These are phyloP conservation scores for Parotocinclus haroldoi DNA, from an alignment of 2,797 vertebrate species.

Conservation along the genomic window DNA sequence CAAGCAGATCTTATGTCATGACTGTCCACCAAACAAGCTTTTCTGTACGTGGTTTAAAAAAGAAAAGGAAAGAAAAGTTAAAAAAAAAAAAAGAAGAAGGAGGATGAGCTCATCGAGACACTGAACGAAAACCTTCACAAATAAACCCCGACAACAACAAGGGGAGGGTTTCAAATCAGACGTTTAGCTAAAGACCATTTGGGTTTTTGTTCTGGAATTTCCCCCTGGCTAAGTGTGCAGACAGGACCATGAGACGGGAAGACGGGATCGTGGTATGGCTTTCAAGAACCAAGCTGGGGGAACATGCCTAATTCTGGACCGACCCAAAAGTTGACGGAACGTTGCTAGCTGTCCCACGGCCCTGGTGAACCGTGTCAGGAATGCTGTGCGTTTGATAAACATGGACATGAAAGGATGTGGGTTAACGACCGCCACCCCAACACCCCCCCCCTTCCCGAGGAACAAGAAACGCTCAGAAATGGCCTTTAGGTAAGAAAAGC, in stretches of 20 bases:
- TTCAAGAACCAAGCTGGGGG: background rate
- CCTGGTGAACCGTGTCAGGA: too few species aligned
- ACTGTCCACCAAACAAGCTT: slow-evolving; percentile 28
- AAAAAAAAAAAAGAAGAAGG: too few species aligned
- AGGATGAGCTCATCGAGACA: slow-evolving; percentile 59
- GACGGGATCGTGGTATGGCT: slow-evolving; percentile 4
- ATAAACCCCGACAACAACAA: slow-evolving; percentile 67
- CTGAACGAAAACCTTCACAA: slow-evolving; percentile 60
- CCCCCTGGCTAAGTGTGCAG: slow-evolving; percentile 54
- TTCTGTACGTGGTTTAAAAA: slow-evolving; percentile 47
- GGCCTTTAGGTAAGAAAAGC: slow-evolving; percentile 76
- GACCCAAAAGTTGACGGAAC: too few species aligned
- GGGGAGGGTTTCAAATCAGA: slow-evolving; percentile 62
- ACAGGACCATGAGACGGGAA: slow-evolving; percentile 26
- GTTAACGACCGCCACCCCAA: slow-evolving; percentile 50
- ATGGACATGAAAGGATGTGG: too few species aligned
- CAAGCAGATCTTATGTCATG: slow-evolving; percentile 51
- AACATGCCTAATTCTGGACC: too few species aligned
- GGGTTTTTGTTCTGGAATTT: slow-evolving; percentile 59
- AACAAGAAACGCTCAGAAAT: slow-evolving; percentile 74
- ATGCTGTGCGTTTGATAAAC: background rate
- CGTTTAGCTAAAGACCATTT: slow-evolving; percentile 82
- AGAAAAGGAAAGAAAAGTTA: too few species aligned
- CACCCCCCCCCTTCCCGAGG: too few species aligned
- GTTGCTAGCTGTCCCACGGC: too few species aligned